Evolutionary conservation across 2,888 invertebrate genomes (phyloP).

Genomic region (Lithosia quadra): DNA sequence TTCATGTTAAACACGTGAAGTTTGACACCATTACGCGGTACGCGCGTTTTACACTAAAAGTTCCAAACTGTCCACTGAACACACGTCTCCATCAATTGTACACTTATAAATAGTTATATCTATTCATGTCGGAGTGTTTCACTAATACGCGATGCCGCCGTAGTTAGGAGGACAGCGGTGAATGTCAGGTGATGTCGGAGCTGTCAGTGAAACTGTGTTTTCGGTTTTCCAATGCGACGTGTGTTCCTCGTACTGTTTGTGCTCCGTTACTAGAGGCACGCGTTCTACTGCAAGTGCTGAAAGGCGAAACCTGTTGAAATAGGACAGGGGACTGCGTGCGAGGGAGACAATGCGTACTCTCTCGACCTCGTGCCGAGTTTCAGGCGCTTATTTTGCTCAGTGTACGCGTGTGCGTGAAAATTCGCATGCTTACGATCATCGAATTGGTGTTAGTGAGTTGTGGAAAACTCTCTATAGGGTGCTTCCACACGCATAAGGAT

Average conservation of each 20-base stretch:
- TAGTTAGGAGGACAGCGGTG: constrained; percentile 70
- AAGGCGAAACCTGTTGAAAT: constrained; percentile 87
- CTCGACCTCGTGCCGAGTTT: constrained; percentile 66
- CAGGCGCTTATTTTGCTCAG: constrained; percentile 81
- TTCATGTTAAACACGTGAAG: constrained; percentile 70
- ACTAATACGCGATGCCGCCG: constrained; percentile 68
- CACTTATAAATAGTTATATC: constrained; percentile 82
- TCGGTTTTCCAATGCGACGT: constrained; percentile 79
- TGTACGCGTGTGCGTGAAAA: constrained; percentile 81
- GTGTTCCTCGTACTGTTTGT: constrained; percentile 82
- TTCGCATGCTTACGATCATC: constrained; percentile 76
- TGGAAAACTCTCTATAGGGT: constrained; percentile 84
- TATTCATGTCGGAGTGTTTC: constrained; percentile 70
- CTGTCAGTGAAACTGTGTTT: constrained; percentile 84
- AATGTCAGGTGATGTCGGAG: constrained; percentile 80
- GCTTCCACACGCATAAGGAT: constrained; percentile 77
- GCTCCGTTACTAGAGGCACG: constrained; percentile 84
- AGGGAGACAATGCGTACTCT: constrained; percentile 64
- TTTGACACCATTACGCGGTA: constrained; percentile 60
- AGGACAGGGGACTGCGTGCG: constrained; percentile 76
- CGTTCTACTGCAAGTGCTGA: constrained; percentile 83
- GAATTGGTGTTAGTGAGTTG: constrained; percentile 83
- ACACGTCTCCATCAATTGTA: constrained; percentile 71
- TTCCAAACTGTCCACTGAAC: constrained; percentile 69
- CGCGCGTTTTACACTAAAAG: constrained; percentile 66